These are phyloP conservation scores for Micronycteris hirsuta DNA, from an alignment of 2,113 vertebrate genomes.

Conservation along the genomic window DNA sequence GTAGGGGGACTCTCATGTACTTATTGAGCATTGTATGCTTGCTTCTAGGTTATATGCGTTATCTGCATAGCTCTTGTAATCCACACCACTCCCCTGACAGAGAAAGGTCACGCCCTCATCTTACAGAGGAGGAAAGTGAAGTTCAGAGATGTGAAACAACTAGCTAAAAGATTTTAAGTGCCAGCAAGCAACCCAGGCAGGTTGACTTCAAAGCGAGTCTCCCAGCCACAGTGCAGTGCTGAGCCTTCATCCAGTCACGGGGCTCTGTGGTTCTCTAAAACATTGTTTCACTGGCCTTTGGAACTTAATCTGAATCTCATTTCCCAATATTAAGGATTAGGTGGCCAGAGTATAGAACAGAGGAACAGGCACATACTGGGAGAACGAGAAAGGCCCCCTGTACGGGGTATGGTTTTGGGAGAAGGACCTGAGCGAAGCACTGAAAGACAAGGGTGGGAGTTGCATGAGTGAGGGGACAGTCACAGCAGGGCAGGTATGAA, in stretches of 20 bases:
- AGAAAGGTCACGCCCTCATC: not conserved
- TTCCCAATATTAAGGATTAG: not conserved
- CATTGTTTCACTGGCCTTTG: not conserved
- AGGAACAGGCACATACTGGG: not conserved
- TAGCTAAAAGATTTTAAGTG: not conserved
- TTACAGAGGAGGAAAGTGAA: not conserved
- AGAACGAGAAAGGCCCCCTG: not conserved
- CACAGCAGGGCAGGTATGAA: not conserved
- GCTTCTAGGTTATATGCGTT: not conserved
- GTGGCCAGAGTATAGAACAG: not conserved
- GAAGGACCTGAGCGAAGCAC: not conserved
- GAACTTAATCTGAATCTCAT: not conserved
- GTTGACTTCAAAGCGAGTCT: not conserved
- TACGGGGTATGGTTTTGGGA: not conserved
- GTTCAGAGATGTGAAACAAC: not conserved
- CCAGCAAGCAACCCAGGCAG: not conserved
- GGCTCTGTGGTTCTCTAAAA: not conserved
- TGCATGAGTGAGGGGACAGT: not conserved
- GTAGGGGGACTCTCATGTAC: not conserved
- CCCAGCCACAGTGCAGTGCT: not conserved
- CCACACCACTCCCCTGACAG: not conserved
- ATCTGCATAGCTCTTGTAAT: not conserved
- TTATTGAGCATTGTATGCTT: not conserved
- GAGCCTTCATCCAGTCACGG: not conserved
- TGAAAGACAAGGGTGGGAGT: not conserved